Evolutionary conservation across 2,888 invertebrate species (phyloP).

Genomic region (Nomada hirtipes): DNA sequence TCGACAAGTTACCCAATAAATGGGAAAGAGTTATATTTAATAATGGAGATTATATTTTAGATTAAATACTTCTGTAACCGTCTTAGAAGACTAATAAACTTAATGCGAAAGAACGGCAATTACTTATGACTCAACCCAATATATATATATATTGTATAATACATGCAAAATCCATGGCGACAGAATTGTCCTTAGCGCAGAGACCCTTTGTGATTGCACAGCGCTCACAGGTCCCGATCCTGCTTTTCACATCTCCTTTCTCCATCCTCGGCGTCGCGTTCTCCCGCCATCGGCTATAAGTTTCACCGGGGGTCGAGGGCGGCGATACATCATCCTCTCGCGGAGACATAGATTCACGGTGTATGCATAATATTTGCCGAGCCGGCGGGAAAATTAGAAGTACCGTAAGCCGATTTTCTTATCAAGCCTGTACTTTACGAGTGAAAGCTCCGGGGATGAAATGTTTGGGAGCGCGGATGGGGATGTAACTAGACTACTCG

Average conservation of each 20-base stretch:
- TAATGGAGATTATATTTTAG: too few relatives aligned
- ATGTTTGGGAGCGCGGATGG: constrained; percentile 58
- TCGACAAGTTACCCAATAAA: too few relatives aligned
- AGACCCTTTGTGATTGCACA: not conserved
- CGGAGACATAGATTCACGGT: constrained; percentile 79
- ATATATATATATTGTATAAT: too few relatives aligned
- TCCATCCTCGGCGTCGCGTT: not conserved
- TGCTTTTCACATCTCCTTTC: constrained; percentile 42
- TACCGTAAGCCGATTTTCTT: constrained; percentile 83
- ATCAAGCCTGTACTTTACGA: constrained; percentile 77
- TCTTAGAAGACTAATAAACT: too few relatives aligned
- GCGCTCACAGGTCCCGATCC: constrained; percentile 5
- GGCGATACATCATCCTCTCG: constrained; percentile 79
- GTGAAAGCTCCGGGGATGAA: constrained; percentile 63
- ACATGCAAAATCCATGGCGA: constrained; percentile 18
- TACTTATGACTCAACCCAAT: too few relatives aligned
- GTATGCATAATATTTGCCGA: constrained; percentile 83
- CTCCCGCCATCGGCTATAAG: constrained; percentile 71
- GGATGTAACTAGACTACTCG: constrained; percentile 44
- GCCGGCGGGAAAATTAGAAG: constrained; percentile 82
- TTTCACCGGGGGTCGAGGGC: constrained; percentile 80
- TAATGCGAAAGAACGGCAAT: too few relatives aligned
- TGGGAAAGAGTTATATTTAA: too few relatives aligned
- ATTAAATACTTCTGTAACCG: too few relatives aligned
- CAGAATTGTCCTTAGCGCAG: not conserved